These are phyloP conservation scores for Corydoras maculifer DNA, from an alignment of 2,113 vertebrate species.

Conservation along the genomic window DNA sequence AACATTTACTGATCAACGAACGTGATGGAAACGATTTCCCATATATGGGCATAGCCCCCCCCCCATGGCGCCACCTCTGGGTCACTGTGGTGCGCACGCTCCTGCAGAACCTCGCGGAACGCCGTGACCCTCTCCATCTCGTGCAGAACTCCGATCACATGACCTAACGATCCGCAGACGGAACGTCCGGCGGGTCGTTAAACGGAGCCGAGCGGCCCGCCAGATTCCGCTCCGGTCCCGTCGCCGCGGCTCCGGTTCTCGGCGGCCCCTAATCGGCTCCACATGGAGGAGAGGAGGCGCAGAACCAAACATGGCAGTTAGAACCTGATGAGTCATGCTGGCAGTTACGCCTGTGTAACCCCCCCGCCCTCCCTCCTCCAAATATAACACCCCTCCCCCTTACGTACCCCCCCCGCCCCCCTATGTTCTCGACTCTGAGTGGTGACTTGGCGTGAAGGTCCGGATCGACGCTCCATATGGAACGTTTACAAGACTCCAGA, in stretches of 20 bases:
- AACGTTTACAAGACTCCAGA: too few species aligned
- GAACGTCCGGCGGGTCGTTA: not conserved
- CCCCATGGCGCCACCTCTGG: too few species aligned
- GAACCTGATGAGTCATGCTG: conserved; percentile 38
- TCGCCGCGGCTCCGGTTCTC: not conserved
- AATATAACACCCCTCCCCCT: conserved; percentile 4
- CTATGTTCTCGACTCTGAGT: too few species aligned
- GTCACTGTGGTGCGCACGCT: too few species aligned
- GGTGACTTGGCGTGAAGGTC: too few species aligned
- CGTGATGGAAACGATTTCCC: too few species aligned
- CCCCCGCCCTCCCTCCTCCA: not conserved
- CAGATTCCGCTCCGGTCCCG: not conserved
- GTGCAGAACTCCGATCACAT: not conserved
- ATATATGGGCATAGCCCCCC: too few species aligned
- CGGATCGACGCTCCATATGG: too few species aligned
- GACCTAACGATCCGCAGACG: not conserved
- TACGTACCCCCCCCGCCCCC: not conserved
- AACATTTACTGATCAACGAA: too few species aligned
- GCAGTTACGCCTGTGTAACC: conserved; percentile 31
- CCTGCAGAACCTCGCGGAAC: too few species aligned
- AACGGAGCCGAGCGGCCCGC: not conserved
- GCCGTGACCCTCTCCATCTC: not conserved
- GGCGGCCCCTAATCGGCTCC: conserved; percentile 24
- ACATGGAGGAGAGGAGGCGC: conserved; percentile 34
- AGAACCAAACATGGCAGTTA: conserved; percentile 44